Evolutionary conservation across 2,797 vertebrate genomes (phyloP).

Genomic region (Catharus ustulatus): DNA sequence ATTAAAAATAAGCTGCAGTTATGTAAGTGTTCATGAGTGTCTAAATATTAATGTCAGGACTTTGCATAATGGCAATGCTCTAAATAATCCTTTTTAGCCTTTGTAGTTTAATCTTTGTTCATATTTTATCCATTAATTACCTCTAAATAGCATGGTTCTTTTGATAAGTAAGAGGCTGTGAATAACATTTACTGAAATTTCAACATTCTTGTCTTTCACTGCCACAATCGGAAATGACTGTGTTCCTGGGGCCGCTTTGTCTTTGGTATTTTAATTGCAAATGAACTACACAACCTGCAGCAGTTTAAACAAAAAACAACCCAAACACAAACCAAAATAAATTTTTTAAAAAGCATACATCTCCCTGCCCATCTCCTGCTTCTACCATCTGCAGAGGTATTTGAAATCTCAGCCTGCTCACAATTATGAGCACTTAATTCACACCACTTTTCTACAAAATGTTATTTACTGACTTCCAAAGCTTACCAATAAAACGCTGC

Average conservation of each 20-base stretch:
- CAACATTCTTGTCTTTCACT: constrained; percentile 3
- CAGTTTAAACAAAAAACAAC: not conserved
- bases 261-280: constrained; percentile 38
- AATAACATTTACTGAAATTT: constrained; percentile 23
- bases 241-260: not conserved
- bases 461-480: not conserved
- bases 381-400: not conserved
- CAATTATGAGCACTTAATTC: not conserved
- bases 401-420: not conserved
- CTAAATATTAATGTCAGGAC: constrained; percentile 65
- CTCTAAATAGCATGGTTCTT: constrained; percentile 53
- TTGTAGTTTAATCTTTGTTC: constrained; percentile 61
- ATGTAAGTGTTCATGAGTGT: constrained; percentile 41
- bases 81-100: constrained; percentile 66
- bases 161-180: constrained; percentile 35
- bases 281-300: constrained; percentile 18
- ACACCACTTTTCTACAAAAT: not conserved
- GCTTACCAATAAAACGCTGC: not conserved
- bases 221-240: not conserved
- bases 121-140: constrained; percentile 65
- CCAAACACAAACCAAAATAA: not conserved
- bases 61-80: constrained; percentile 37
- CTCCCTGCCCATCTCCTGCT: not conserved
- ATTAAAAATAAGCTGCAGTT: constrained; percentile 57
- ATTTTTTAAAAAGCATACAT: not conserved